Conservation (phyloP, 2,797 vertebrate species). For the Prionace glauca region DNA sequence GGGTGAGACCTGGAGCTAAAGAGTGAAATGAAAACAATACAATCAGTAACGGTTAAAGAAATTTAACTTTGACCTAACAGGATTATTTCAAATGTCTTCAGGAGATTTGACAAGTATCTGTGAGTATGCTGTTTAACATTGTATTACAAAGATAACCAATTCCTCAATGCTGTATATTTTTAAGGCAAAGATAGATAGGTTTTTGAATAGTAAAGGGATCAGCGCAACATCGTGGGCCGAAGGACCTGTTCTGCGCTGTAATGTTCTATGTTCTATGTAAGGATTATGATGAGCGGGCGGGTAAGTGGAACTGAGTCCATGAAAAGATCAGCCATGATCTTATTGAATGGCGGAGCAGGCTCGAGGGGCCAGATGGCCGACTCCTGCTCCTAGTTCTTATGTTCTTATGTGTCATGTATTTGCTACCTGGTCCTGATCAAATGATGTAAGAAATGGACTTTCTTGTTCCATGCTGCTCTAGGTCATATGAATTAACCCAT, state of each 20-base stretch:
- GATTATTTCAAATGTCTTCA: not conserved
- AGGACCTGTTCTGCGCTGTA: too few relatives aligned
- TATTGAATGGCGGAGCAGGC: too few relatives aligned
- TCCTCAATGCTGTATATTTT: not conserved
- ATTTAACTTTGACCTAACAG: not conserved
- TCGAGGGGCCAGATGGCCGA: too few relatives aligned
- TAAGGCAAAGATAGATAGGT: too few relatives aligned
- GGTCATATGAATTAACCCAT: not conserved
- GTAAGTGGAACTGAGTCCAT: too few relatives aligned
- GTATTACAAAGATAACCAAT: not conserved
- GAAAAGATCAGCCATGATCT: too few relatives aligned
- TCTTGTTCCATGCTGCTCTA: not conserved
- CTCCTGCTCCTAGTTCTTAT: too few relatives aligned
- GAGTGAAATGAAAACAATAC: too few relatives aligned
- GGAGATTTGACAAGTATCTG: not conserved
- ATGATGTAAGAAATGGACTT: not conserved
- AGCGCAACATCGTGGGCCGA: too few relatives aligned
- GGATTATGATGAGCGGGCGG: too few relatives aligned
- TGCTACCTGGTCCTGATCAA: not conserved
- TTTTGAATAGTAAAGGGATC: too few relatives aligned
- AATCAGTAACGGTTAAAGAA: not conserved
- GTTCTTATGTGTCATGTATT: not conserved
- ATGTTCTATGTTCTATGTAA: too few relatives aligned
- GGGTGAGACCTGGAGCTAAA: not conserved
- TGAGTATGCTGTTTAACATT: not conserved